A percentile compares a stretch with the other conserved stretches of the same genome.
phyloP scores from a whole-genome alignment of 2,113 vertebrate genomes.

The Chaetura pelagica region DNA sequence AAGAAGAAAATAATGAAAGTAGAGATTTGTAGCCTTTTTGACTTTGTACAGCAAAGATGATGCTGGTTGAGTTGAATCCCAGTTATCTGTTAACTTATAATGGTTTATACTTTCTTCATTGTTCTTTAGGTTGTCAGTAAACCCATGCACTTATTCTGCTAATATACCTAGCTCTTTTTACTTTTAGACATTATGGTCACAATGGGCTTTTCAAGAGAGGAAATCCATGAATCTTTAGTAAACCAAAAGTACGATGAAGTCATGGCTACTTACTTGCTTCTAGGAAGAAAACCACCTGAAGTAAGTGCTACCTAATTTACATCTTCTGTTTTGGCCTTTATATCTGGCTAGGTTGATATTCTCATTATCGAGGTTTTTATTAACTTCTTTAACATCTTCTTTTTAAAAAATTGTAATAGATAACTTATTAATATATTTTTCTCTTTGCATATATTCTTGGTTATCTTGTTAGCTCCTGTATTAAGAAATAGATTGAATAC shows the following conservation, averaged over 20 bases:
- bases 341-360: not conserved
- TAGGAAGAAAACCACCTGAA: slow-evolving; percentile 95
- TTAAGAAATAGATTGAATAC: not conserved
- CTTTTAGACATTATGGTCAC: slow-evolving; percentile 94
- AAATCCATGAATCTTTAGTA: slow-evolving; percentile 92
- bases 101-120: not conserved
- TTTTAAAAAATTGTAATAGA: not conserved
- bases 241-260: slow-evolving; percentile 95
- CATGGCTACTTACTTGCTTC: slow-evolving; percentile 96
- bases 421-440: not conserved
- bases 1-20: not conserved
- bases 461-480: not conserved
- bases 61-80: not conserved
- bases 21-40: not conserved
- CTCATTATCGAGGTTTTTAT: not conserved
- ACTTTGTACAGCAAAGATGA: not conserved
- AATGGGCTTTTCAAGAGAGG: slow-evolving; percentile 97
- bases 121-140: not conserved
- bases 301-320: slow-evolving; percentile 73
- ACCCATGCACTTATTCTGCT: not conserved
- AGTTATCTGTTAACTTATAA: not conserved
- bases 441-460: not conserved
- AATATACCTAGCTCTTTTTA: not conserved
- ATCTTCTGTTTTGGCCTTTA: not conserved
- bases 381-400: not conserved